phyloP scores from a whole-genome alignment of 92 coral and sea anemone genomes.

The Phymanthus crucifer region DNA sequence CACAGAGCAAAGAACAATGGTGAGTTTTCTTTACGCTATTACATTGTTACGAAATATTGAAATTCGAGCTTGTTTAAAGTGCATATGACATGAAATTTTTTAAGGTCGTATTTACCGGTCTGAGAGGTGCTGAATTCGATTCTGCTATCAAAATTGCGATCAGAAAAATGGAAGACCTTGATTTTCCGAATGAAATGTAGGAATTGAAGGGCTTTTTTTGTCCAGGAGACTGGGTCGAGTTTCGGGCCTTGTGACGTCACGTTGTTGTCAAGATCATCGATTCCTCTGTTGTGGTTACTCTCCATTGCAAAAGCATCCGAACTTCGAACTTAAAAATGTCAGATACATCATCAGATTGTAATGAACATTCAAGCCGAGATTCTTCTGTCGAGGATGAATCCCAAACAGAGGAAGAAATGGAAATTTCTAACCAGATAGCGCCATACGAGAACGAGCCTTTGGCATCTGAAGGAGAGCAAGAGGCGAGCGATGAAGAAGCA shows the following conservation, averaged over 20 bases:
- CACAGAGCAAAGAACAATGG: no score
- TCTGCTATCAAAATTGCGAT: background rate
- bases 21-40: no score
- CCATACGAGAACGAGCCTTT: slow-evolving; percentile 6
- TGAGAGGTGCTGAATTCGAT: background rate
- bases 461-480: slow-evolving; percentile 1
- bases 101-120: background rate
- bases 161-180: background rate
- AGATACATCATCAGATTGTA: background rate
- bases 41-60: no score
- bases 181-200: no score
- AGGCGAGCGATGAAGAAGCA: background rate
- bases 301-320: background rate
- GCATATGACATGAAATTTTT: background rate
- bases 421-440: slow-evolving; percentile 1
- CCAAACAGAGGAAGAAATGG: background rate
- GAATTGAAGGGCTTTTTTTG: background rate
- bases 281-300: background rate
- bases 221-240: slow-evolving; percentile 3
- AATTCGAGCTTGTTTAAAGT: background rate
- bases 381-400: background rate
- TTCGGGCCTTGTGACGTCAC: background rate
- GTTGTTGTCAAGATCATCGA: background rate
- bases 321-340: background rate
- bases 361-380: background rate